Percentiles rank a stretch among this genome's conserved stretches.
Evolutionary conservation across 2,797 vertebrate genomes (phyloP).

Genomic region (Telmatherina bonti): DNA sequence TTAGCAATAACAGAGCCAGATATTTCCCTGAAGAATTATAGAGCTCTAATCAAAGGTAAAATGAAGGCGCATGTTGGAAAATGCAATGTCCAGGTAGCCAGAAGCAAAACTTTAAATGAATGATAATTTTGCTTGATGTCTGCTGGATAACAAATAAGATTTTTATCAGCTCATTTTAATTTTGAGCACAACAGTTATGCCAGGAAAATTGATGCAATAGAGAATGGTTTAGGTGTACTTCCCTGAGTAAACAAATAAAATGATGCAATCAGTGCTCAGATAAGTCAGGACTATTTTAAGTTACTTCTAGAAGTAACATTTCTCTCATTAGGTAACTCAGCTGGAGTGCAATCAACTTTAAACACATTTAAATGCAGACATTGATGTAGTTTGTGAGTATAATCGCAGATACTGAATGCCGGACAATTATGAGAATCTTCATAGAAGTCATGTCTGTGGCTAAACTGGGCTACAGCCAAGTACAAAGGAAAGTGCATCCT

Average conservation of each 20-base stretch:
- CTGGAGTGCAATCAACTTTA: too few species aligned
- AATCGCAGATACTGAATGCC: too few species aligned
- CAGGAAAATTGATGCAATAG: neutral
- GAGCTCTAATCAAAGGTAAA: constrained; percentile 28
- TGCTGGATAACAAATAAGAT: constrained; percentile 17
- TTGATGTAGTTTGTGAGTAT: too few species aligned
- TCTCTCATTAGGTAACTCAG: too few species aligned
- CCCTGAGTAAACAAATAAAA: neutral
- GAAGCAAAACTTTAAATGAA: constrained; percentile 16
- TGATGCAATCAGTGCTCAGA: too few species aligned
- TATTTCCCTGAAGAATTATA: constrained; percentile 1
- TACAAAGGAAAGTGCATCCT: too few species aligned
- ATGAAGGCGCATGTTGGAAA: constrained; percentile 9
- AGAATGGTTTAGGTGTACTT: neutral
- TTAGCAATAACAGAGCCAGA: neutral
- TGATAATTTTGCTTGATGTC: constrained; percentile 5
- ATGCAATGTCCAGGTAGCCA: neutral
- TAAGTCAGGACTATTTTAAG: too few species aligned
- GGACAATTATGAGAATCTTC: too few species aligned
- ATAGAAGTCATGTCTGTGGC: too few species aligned
- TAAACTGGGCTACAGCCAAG: too few species aligned
- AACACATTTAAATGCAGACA: too few species aligned
- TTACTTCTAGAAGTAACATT: too few species aligned
- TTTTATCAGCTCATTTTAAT: constrained; percentile 6
- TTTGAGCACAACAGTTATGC: constrained; percentile 1